phyloP scores from a whole-genome alignment of 2,888 invertebrate species.

The Tetanocera ferruginea region DNA sequence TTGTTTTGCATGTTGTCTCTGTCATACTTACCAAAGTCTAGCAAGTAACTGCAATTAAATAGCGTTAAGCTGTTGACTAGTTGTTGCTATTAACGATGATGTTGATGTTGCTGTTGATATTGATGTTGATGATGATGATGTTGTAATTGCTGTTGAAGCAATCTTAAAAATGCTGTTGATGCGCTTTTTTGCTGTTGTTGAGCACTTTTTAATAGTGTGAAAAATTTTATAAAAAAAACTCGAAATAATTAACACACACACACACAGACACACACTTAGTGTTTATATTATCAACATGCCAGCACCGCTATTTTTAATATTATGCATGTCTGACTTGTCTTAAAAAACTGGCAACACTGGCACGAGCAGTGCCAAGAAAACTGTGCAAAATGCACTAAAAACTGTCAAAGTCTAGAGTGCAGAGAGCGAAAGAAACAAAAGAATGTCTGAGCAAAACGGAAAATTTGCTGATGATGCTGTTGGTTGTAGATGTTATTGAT shows the following conservation, averaged over 20 bases:
- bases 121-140: not conserved
- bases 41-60: not conserved
- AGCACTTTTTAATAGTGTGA: not conserved
- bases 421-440: not conserved
- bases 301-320: slow-evolving; percentile 15
- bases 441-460: not conserved
- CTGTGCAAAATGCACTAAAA: not conserved
- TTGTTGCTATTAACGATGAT: not conserved
- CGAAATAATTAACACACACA: not conserved
- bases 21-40: not conserved
- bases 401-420: not conserved
- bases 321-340: not conserved
- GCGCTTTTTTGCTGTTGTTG: not conserved
- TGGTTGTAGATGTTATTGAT: not conserved
- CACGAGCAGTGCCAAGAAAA: not conserved
- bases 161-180: not conserved
- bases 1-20: not conserved
- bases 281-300: not conserved
- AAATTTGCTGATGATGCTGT: not conserved
- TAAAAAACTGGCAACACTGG: not conserved
- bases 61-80: not conserved
- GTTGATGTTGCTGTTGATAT: not conserved
- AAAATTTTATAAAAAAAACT: not conserved
- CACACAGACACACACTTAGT: not conserved
- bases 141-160: not conserved